Conservation (phyloP, 2,888 invertebrate species). For the Himalopsyche anomala region DNA sequence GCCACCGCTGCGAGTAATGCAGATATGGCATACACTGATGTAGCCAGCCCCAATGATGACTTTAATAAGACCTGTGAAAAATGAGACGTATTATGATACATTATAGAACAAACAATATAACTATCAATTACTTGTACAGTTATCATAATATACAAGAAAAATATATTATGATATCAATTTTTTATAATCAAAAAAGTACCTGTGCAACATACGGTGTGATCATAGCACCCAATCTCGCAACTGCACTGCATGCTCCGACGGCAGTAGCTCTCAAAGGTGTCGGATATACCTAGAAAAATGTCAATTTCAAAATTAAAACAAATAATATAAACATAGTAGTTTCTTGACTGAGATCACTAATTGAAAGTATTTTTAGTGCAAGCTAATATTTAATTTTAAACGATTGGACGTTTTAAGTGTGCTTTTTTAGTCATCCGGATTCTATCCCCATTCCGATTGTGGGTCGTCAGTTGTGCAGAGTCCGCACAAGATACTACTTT, state of each 20-base stretch:
- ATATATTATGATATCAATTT: too few species aligned
- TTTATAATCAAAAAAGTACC: conserved; percentile 73
- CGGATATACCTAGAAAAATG: conserved; percentile 83
- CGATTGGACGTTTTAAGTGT: too few species aligned
- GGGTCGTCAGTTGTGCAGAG: too few species aligned
- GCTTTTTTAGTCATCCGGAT: too few species aligned
- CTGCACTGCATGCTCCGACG: conserved; percentile 94
- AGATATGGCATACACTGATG: conserved; percentile 86
- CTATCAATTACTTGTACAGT: not conserved
- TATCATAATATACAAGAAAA: too few species aligned
- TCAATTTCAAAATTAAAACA: not conserved
- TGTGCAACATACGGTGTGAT: conserved; percentile 95
- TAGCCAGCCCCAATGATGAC: conserved; percentile 84
- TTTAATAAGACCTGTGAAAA: conserved; percentile 82
- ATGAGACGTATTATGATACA: not conserved
- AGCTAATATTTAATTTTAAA: too few species aligned
- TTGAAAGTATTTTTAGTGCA: too few species aligned
- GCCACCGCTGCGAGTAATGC: conserved; percentile 86
- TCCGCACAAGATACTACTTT: too few species aligned
- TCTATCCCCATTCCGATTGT: too few species aligned
- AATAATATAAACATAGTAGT: too few species aligned
- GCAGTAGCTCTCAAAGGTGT: conserved; percentile 92
- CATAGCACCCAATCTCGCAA: conserved; percentile 95
- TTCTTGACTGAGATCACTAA: too few species aligned
- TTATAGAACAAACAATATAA: not conserved